Evolutionary conservation across 1,140 invertebrate species (phyloP).

Genomic region (Euura lappo): DNA sequence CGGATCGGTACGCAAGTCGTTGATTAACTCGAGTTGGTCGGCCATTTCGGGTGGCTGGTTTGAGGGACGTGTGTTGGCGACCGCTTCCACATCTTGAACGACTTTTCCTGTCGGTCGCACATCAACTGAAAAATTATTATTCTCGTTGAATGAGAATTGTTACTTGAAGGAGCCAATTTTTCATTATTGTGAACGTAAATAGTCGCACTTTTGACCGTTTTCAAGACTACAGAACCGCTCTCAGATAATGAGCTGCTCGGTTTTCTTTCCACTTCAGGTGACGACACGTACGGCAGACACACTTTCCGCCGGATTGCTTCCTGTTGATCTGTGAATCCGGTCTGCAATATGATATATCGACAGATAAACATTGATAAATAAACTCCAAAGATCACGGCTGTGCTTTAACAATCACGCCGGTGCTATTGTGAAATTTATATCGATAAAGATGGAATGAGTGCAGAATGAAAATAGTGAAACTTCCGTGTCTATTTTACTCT

Average conservation of each 20-base stretch:
- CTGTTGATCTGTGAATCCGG: conserved; percentile 36
- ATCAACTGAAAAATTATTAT: conserved; percentile 21
- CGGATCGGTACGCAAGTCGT: conserved; percentile 55
- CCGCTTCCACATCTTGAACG: conserved; percentile 9
- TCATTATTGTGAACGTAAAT: background rate
- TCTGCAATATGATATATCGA: conserved; percentile 22
- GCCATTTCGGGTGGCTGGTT: conserved; percentile 48
- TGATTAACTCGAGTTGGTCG: conserved; percentile 64
- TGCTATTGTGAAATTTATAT: too few relatives aligned
- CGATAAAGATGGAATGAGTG: too few relatives aligned
- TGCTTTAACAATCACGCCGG: too few relatives aligned
- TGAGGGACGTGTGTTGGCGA: conserved; percentile 36
- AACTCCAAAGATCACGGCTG: too few relatives aligned
- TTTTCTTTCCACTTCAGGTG: conserved; percentile 10
- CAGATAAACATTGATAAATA: too few relatives aligned
- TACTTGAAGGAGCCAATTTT: background rate
- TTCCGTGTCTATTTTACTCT: too few relatives aligned
- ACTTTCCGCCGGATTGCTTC: conserved; percentile 28
- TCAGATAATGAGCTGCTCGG: background rate
- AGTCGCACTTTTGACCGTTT: background rate
- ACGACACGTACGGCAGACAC: conserved; percentile 18
- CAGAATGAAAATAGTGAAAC: too few relatives aligned
- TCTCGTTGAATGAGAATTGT: background rate
- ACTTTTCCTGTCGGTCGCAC: conserved; percentile 27
- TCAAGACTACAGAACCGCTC: background rate